phyloP scores from a whole-genome alignment of 1,140 invertebrate genomes.

The Solenopsis fugax region DNA sequence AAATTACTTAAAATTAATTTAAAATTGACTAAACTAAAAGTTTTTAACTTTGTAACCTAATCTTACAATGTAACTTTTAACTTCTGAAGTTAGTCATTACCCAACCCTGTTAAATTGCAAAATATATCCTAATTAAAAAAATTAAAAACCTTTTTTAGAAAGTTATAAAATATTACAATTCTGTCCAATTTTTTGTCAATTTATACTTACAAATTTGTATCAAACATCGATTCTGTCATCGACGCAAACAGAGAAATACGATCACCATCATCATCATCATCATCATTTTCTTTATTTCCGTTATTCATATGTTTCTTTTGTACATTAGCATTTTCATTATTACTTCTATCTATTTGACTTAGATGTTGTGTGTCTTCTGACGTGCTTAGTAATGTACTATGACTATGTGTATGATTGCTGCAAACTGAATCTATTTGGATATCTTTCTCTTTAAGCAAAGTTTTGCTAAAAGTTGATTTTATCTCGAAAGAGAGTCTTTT shows the following conservation, averaged over 20 bases:
- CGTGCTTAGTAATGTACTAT: background rate
- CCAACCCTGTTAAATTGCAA: background rate
- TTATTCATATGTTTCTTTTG: background rate
- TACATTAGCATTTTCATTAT: background rate
- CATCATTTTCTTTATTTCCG: background rate
- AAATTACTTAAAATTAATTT: too few relatives aligned
- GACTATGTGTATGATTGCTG: background rate
- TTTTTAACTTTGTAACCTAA: too few relatives aligned
- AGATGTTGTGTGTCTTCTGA: background rate
- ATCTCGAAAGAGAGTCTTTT: background rate
- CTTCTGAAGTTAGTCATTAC: too few relatives aligned
- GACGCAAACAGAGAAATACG: constrained; percentile 65
- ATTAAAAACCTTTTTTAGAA: background rate
- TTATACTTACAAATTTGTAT: constrained; percentile 51
- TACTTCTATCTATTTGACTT: background rate
- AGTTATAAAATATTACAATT: constrained; percentile 9
- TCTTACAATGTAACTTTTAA: too few relatives aligned
- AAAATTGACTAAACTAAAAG: too few relatives aligned
- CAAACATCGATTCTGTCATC: constrained; percentile 30
- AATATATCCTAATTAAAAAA: background rate
- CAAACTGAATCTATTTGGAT: background rate
- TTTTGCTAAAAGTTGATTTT: background rate
- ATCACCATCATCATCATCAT: constrained; percentile 28
- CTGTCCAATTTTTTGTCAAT: background rate
- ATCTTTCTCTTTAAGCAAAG: background rate